Conservation (phyloP, 2,888 invertebrate species). For the Arrhopalites spinosus region DNA sequence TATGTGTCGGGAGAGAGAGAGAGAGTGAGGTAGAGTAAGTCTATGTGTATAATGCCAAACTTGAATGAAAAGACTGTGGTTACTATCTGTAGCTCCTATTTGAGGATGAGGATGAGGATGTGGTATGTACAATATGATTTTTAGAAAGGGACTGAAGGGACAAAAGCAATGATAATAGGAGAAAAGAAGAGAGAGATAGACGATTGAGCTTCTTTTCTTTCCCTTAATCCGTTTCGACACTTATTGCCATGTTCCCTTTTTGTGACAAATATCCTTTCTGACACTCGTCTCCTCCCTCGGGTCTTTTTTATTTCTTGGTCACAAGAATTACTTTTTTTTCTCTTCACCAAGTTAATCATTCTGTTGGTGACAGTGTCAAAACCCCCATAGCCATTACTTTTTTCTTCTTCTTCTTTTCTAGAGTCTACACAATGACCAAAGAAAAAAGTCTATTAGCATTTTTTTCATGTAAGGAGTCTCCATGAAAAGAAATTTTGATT, state of each 20-base stretch:
- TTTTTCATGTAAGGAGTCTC: no score
- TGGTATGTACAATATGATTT: neutral
- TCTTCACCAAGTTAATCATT: constrained; percentile 3
- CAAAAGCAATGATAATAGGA: constrained; percentile 29
- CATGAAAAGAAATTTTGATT: no score
- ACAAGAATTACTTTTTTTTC: constrained; percentile 35
- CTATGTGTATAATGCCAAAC: neutral
- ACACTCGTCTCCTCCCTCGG: constrained; percentile 49
- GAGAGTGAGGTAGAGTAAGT: neutral
- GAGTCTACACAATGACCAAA: no score
- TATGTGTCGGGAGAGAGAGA: neutral
- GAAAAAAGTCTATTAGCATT: no score
- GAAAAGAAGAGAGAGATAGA: constrained; percentile 1
- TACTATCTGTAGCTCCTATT: constrained; percentile 7
- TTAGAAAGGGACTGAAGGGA: neutral
- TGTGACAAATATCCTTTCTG: constrained; percentile 53
- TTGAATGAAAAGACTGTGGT: constrained; percentile 37
- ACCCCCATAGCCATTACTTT: no score
- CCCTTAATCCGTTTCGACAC: constrained; percentile 53
- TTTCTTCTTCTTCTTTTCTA: no score
- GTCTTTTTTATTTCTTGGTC: constrained; percentile 39
- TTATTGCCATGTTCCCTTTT: constrained; percentile 54
- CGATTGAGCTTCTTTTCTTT: constrained; percentile 40
- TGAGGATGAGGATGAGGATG: no score
- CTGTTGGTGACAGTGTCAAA: neutral